Evolutionary conservation across 1,140 invertebrate species (phyloP).

Genomic region (Ceratina australensis): DNA sequence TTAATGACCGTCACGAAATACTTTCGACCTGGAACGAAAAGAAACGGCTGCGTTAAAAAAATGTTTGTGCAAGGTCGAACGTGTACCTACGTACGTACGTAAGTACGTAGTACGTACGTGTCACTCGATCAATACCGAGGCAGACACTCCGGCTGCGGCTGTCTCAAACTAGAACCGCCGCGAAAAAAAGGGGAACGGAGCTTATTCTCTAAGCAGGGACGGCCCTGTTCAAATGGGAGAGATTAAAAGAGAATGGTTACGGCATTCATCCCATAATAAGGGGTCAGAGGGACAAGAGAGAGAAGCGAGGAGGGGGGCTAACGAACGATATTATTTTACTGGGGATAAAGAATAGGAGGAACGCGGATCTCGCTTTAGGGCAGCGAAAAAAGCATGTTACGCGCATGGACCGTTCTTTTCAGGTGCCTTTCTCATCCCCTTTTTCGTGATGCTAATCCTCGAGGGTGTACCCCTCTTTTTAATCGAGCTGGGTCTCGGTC

Average conservation of each 20-base stretch:
- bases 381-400: neutral
- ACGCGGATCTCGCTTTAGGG: neutral
- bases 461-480: conserved; percentile 96
- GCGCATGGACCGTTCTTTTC: conserved; percentile 51
- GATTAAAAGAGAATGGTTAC: conserved; percentile 36
- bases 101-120: conserved; percentile 33
- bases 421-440: conserved; percentile 99
- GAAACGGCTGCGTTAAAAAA: neutral
- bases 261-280: conserved; percentile 32
- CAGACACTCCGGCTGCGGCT: conserved; percentile 62
- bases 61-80: conserved; percentile 6
- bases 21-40: neutral
- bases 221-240: conserved; percentile 20
- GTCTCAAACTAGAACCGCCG: conserved; percentile 41
- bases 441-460: conserved; percentile 94
- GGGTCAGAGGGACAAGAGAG: conserved; percentile 30
- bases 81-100: conserved; percentile 4
- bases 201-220: conserved; percentile 19
- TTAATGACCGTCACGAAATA: conserved; percentile 22
- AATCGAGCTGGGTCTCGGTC: conserved; percentile 96
- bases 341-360: conserved; percentile 14
- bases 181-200: conserved; percentile 19
- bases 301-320: neutral
- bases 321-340: conserved; percentile 36
- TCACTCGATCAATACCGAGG: conserved; percentile 67